phyloP scores from a whole-genome alignment of 2,797 vertebrate genomes.

The Acomys russatus region DNA sequence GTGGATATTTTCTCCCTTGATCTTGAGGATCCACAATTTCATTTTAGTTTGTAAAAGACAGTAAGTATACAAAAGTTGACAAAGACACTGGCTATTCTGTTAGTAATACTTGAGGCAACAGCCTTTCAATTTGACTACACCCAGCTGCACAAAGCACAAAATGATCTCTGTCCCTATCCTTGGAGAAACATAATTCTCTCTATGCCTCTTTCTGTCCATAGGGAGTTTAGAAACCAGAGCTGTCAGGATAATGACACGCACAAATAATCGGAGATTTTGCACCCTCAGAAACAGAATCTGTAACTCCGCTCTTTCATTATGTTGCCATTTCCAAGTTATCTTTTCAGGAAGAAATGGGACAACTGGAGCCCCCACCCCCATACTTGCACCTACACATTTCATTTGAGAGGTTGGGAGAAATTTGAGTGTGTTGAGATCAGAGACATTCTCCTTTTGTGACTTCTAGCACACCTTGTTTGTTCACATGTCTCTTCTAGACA shows the following conservation, averaged over 20 bases:
- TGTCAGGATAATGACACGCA: constrained; percentile 89
- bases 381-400: not conserved
- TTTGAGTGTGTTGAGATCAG: constrained; percentile 9
- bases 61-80: constrained; percentile 85
- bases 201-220: constrained; percentile 85
- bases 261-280: constrained; percentile 75
- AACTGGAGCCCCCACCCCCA: not conserved
- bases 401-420: constrained; percentile 52
- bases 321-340: constrained; percentile 64
- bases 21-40: constrained; percentile 82
- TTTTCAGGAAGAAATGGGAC: constrained; percentile 70
- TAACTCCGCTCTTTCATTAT: constrained; percentile 63
- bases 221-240: constrained; percentile 85
- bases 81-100: constrained; percentile 85
- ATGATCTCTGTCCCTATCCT: constrained; percentile 88
- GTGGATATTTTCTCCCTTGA: constrained; percentile 58
- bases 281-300: constrained; percentile 79
- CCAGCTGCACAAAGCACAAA: constrained; percentile 88
- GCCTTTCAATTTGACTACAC: constrained; percentile 85
- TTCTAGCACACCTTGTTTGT: not conserved
- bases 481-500: constrained; percentile 43
- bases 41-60: constrained; percentile 86
- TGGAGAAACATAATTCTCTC: constrained; percentile 89
- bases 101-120: constrained; percentile 84
- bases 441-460: not conserved